phyloP scores from a whole-genome alignment of 2,888 invertebrate genomes.

The Drosophila fulvimacula region DNA sequence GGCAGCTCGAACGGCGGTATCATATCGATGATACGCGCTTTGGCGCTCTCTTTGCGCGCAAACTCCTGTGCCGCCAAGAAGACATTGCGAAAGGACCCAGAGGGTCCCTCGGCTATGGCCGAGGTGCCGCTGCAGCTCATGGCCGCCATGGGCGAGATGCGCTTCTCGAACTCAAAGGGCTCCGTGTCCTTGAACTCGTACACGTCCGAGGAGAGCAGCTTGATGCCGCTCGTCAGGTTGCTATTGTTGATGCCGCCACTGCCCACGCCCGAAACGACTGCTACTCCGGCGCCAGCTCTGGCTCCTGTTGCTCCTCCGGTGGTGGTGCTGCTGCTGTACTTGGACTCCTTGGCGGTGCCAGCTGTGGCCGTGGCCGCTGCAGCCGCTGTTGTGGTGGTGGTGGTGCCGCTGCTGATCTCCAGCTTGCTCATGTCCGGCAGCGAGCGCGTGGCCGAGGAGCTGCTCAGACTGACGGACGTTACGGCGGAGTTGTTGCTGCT shows the following conservation, averaged over 20 bases:
- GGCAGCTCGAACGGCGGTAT: no score
- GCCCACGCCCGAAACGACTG: background rate
- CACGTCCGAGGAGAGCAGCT: constrained; percentile 86
- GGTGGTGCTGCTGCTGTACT: constrained; percentile 38
- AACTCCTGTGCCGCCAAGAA: no score
- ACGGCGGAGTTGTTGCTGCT: constrained; percentile 60
- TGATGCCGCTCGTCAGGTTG: constrained; percentile 31
- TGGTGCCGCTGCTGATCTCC: constrained; percentile 76
- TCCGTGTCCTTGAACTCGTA: constrained; percentile 96
- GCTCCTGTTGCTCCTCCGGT: background rate
- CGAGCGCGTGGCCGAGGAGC: constrained; percentile 74
- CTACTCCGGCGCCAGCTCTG: background rate
- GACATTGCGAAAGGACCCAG: no score
- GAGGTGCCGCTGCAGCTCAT: constrained; percentile 33
- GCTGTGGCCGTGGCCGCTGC: background rate
- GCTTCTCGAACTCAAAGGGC: constrained; percentile 93
- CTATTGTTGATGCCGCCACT: constrained; percentile 14
- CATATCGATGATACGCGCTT: no score
- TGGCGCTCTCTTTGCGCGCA: no score
- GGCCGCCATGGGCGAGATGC: constrained; percentile 83
- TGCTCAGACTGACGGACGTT: constrained; percentile 49
- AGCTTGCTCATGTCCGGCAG: constrained; percentile 82
- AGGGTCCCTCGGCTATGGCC: no score
- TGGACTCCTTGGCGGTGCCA: constrained; percentile 19
- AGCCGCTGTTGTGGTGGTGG: constrained; percentile 21